phyloP scores from a whole-genome alignment of 2,888 invertebrate species.

The Agrochola lota region DNA sequence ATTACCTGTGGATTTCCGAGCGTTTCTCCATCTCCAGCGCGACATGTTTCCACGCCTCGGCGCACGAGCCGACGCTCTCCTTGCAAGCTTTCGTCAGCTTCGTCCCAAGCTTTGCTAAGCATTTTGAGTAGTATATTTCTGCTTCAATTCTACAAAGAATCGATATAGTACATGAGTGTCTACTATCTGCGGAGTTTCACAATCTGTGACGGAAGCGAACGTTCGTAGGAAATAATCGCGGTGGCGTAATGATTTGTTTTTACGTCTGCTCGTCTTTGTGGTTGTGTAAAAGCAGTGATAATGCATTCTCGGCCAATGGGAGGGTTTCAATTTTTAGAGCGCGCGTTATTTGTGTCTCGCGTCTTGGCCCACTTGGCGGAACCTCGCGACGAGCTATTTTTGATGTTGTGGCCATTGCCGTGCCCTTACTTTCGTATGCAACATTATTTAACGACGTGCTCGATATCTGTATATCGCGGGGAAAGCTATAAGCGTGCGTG shows the following conservation, averaged over 20 bases:
- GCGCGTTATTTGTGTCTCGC: slow-evolving; percentile 77
- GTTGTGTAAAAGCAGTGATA: slow-evolving; percentile 72
- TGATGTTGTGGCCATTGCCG: slow-evolving; percentile 82
- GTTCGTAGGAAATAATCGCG: slow-evolving; percentile 67
- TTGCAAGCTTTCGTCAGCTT: slow-evolving; percentile 96
- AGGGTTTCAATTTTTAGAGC: slow-evolving; percentile 72
- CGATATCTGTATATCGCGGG: slow-evolving; percentile 62
- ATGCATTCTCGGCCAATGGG: slow-evolving; percentile 74
- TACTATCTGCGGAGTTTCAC: slow-evolving; percentile 47
- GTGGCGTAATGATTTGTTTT: slow-evolving; percentile 71
- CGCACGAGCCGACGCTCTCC: slow-evolving; percentile 94
- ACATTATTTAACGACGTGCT: slow-evolving; percentile 58
- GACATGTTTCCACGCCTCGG: slow-evolving; percentile 97
- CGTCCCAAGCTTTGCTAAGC: slow-evolving; percentile 95
- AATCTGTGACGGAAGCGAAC: slow-evolving; percentile 65
- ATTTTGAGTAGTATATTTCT: slow-evolving; percentile 97
- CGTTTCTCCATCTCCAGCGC: slow-evolving; percentile 98
- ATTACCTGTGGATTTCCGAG: slow-evolving; percentile 95
- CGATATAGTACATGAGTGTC: slow-evolving; percentile 43
- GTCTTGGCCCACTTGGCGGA: slow-evolving; percentile 83
- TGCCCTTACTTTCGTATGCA: slow-evolving; percentile 74
- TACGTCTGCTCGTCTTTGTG: slow-evolving; percentile 66
- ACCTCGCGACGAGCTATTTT: slow-evolving; percentile 82
- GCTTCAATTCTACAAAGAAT: slow-evolving; percentile 94
- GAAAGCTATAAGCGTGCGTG: slow-evolving; percentile 68